Base-by-base conservation (phyloP, 1,140 invertebrate genomes). In the Danaus plexippus region DNA sequence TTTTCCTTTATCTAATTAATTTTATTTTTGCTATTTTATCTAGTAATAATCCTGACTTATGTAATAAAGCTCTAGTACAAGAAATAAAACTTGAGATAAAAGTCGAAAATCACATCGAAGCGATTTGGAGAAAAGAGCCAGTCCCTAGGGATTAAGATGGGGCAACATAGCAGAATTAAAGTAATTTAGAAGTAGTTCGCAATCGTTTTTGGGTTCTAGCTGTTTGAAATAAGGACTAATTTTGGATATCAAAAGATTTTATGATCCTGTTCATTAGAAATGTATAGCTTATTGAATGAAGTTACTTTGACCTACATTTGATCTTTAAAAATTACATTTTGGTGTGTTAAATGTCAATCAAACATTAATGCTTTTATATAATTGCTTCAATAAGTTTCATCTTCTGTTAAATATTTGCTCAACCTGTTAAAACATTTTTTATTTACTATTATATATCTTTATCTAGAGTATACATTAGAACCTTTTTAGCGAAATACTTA, bases 101-200 rank as follows among this genome's bases (percentile, higher is more conserved):
- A 66, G 60, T 66, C 47, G 57, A 66, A 61, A 60, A 63, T 66
- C 64, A 66, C 64, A 66, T 59, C 55, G 54, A 47, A 62, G 54
- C 54, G 52, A 61, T 61, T 61, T 54, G 49, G 57, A 59, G 57
- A 53, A 62, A 62, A 57, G 52, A 60, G 63, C 52, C 53, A 57
- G 49, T 48, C 64, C 55, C 60, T 57, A 47, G 54, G 63, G 60
- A 66, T 66, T 63, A 66, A 66, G 62, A 59, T 47, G 61, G 51
- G 41, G 32, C 57, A 57, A 57, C 51, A 57, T 32, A 52, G 63
- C 55, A 44, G 60, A 66, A 62, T 62, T 66, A 63, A 62, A 66
- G 60, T 66, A 54, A 66, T 66, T 63, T 62, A 53, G 59, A 51
- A 51, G 32, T 22, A 41, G 47, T 53, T 41, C 43, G 43, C 51